A percentile compares a stretch with the other conserved stretches of the same genome.
Evolutionary conservation across 1,140 invertebrate genomes (phyloP).

Genomic region (Bilobella aurantiaca): DNA sequence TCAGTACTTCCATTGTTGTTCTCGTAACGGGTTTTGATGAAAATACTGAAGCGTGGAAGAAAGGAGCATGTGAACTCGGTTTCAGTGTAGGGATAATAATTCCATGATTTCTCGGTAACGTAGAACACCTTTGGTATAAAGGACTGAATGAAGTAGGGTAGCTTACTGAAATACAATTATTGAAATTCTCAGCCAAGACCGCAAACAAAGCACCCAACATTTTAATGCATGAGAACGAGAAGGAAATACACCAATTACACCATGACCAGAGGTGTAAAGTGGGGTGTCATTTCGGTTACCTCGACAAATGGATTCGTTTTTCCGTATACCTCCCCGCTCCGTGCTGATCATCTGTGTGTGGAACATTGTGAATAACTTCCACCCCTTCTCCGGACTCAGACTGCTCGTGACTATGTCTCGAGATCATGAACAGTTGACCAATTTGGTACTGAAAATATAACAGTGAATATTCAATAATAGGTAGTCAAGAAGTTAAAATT

Average conservation of each 20-base stretch:
- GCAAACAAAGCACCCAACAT: too few species aligned
- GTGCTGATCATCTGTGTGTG: constrained; percentile 64
- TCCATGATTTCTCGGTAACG: constrained; percentile 87
- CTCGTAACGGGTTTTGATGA: constrained; percentile 81
- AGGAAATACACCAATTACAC: too few species aligned
- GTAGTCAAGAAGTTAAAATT: constrained; percentile 34
- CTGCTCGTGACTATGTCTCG: constrained; percentile 81
- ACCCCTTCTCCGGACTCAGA: constrained; percentile 83
- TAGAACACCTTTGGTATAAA: constrained; percentile 83
- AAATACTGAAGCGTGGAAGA: constrained; percentile 74
- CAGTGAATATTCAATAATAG: too few species aligned
- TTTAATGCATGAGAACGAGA: too few species aligned
- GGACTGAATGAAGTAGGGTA: constrained; percentile 80
- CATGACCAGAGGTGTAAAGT: too few species aligned
- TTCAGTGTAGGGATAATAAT: constrained; percentile 79
- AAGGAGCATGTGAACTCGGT: constrained; percentile 59
- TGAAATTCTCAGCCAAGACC: too few species aligned
- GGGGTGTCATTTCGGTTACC: too few species aligned
- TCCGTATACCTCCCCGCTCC: constrained; percentile 81
- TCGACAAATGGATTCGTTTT: constrained; percentile 81
- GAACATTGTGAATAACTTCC: constrained; percentile 72
- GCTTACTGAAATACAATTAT: too few species aligned
- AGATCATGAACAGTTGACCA: constrained; percentile 90
- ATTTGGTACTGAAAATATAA: constrained; percentile 79
- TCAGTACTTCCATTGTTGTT: constrained; percentile 77